Evolutionary conservation across 1,140 invertebrate genomes (phyloP).

Genomic region (Nebria ingens): DNA sequence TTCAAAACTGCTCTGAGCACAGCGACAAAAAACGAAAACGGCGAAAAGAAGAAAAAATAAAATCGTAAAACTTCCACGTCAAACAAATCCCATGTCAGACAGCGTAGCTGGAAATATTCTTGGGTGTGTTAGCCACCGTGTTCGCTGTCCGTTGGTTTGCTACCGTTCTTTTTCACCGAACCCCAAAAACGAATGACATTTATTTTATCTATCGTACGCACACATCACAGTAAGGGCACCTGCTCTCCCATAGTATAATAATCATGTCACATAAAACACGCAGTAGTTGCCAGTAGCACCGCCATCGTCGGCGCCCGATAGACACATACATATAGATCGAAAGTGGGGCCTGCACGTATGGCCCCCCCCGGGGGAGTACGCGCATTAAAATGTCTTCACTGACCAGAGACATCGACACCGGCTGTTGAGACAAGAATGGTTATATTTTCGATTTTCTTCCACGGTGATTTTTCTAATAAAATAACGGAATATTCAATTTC

Average conservation of each 20-base stretch:
- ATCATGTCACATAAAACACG: slow-evolving; percentile 27
- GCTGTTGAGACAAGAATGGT: neutral
- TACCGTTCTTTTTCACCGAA: too few species aligned
- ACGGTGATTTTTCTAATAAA: too few species aligned
- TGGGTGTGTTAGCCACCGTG: too few species aligned
- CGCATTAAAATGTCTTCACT: slow-evolving; percentile 22
- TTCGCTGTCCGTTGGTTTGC: too few species aligned
- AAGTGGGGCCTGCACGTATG: slow-evolving; percentile 19
- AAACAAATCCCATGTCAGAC: too few species aligned
- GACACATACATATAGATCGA: slow-evolving; percentile 22
- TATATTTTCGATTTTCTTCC: too few species aligned
- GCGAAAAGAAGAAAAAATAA: too few species aligned
- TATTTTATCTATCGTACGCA: slow-evolving; percentile 1
- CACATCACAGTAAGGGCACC: neutral
- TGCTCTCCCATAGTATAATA: slow-evolving; percentile 21
- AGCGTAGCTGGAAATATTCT: too few species aligned
- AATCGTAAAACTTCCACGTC: too few species aligned
- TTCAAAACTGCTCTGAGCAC: too few species aligned
- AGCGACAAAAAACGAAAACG: too few species aligned
- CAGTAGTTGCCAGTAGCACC: neutral
- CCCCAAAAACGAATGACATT: slow-evolving; percentile 3
- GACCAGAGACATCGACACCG: neutral
- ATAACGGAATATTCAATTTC: too few species aligned
- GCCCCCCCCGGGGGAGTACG: slow-evolving; percentile 15
- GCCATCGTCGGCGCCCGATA: neutral